phyloP scores from a whole-genome alignment of 2,888 invertebrate genomes.

The Ophraella communa region DNA sequence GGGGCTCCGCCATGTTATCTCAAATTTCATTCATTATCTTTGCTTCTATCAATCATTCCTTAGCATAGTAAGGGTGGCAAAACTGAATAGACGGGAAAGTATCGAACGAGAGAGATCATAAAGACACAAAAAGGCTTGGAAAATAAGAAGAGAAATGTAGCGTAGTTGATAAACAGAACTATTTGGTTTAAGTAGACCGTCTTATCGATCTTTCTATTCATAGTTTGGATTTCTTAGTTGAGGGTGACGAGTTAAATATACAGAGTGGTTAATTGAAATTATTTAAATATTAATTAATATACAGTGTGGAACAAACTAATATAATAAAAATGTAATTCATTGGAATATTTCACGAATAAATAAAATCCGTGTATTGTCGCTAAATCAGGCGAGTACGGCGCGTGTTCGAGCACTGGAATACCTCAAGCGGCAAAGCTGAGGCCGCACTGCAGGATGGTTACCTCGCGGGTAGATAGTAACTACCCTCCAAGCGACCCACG shows the following conservation, averaged over 20 bases:
- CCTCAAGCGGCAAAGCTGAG: too few relatives aligned
- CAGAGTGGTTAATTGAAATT: not conserved
- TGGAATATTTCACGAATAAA: too few relatives aligned
- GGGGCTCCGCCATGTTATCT: slow-evolving; percentile 9
- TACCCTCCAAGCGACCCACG: too few relatives aligned
- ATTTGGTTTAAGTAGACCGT: not conserved
- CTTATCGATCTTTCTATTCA: not conserved
- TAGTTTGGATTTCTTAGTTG: not conserved
- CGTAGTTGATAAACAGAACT: not conserved
- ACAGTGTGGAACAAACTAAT: not conserved
- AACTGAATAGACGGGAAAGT: slow-evolving; percentile 1
- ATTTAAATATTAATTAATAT: too few relatives aligned
- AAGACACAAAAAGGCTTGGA: not conserved
- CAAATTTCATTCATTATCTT: slow-evolving; percentile 18
- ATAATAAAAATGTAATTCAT: too few relatives aligned
- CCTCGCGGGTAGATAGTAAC: too few relatives aligned
- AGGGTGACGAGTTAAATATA: not conserved
- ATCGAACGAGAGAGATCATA: not conserved
- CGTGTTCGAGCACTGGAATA: too few relatives aligned
- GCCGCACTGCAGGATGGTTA: too few relatives aligned
- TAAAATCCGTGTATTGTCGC: too few relatives aligned
- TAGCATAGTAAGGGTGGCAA: not conserved
- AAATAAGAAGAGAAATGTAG: not conserved
- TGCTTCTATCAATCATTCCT: slow-evolving; percentile 15
- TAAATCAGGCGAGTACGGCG: too few relatives aligned